Evolutionary conservation across 2,888 invertebrate species (phyloP).

Genomic region (Dryocosmus kuriphilus): DNA sequence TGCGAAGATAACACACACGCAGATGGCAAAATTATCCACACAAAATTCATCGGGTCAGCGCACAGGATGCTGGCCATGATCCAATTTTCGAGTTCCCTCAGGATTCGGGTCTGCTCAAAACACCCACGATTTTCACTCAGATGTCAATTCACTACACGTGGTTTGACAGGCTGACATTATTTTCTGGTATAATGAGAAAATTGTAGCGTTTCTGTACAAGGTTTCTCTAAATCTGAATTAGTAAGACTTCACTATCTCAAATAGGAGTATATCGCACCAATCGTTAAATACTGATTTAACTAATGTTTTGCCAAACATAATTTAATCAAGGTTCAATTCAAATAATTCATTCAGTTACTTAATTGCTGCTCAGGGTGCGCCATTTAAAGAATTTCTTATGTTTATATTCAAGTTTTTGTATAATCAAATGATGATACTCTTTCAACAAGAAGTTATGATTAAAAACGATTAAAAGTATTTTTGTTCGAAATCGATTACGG

Average conservation of each 20-base stretch:
- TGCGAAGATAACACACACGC: constrained; percentile 1
- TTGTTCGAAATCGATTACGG: too few species aligned
- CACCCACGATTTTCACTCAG: constrained; percentile 26
- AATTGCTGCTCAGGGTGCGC: too few species aligned
- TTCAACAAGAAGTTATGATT: too few species aligned
- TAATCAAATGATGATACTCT: too few species aligned
- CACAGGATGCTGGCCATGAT: constrained; percentile 32
- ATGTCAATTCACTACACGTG: constrained; percentile 15
- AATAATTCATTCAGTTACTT: too few species aligned
- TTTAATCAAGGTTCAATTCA: too few species aligned
- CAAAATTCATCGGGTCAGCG: constrained; percentile 35
- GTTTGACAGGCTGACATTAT: constrained; percentile 5
- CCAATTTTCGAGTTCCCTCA: constrained; percentile 26
- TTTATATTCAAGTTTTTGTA: too few species aligned
- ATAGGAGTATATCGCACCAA: neutral
- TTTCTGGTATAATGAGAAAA: neutral
- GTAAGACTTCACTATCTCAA: neutral
- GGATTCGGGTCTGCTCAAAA: constrained; percentile 23
- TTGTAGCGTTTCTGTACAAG: neutral
- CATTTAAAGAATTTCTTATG: too few species aligned
- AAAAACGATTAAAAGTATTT: too few species aligned
- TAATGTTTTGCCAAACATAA: too few species aligned
- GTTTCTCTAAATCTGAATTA: neutral
- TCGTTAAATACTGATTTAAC: too few species aligned
- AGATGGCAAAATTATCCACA: constrained; percentile 35